A percentile compares a stretch with the other conserved stretches of the same genome.
These are phyloP conservation scores for Prunella himalayana DNA, from an alignment of 2,113 vertebrate species.

Conservation along the genomic window DNA sequence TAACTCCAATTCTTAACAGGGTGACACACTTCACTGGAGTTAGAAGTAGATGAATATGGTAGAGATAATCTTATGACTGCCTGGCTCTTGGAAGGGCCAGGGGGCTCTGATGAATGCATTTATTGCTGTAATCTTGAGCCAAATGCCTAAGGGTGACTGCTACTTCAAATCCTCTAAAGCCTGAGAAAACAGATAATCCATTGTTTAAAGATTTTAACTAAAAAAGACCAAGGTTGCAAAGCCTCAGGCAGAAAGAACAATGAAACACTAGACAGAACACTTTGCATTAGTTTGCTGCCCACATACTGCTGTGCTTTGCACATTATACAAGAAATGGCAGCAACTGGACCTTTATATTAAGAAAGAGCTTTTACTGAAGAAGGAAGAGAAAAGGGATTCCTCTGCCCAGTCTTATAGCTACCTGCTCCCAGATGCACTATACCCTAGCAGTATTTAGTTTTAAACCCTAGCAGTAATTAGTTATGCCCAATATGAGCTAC, in stretches of 20 bases:
- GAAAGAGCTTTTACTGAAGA: background rate
- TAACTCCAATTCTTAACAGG: background rate
- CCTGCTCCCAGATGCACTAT: background rate
- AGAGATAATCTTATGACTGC: background rate
- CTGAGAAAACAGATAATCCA: conserved; percentile 51
- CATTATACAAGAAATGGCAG: background rate
- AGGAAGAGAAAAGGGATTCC: background rate
- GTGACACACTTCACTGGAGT: background rate
- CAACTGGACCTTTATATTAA: background rate
- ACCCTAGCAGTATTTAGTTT: background rate
- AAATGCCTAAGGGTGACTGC: conserved; percentile 42
- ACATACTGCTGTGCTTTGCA: background rate
- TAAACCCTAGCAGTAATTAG: background rate
- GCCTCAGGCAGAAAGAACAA: conserved; percentile 40
- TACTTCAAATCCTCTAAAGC: conserved; percentile 56
- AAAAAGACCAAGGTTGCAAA: conserved; percentile 38
- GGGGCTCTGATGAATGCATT: conserved; percentile 9
- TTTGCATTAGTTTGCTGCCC: conserved; percentile 1
- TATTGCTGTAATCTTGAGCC: conserved; percentile 41
- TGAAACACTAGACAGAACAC: conserved; percentile 6
- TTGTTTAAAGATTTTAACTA: conserved; percentile 60
- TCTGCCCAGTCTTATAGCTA: background rate
- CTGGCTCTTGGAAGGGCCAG: background rate
- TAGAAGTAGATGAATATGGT: background rate
- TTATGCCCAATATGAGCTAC: background rate